Evolutionary conservation across 1,140 invertebrate species (phyloP).

Genomic region (Micrasema longulum): DNA sequence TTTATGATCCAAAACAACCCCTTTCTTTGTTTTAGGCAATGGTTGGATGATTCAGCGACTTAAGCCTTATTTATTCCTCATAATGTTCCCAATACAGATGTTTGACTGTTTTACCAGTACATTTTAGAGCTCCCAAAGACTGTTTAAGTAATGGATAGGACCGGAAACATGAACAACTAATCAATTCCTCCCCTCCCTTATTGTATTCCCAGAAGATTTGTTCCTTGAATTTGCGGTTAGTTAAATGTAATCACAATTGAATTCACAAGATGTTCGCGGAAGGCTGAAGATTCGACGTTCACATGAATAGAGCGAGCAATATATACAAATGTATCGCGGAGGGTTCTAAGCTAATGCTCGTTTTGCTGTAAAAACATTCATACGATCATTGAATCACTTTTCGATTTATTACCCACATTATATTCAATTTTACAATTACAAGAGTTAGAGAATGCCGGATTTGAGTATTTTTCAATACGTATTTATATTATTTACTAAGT

Average conservation of each 20-base stretch:
- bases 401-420: too few species aligned
- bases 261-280: constrained; percentile 50
- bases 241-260: constrained; percentile 56
- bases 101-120: constrained; percentile 33
- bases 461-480: too few species aligned
- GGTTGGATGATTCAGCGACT: constrained; percentile 29
- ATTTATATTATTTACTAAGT: too few species aligned
- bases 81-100: constrained; percentile 38
- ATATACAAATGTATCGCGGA: constrained; percentile 30
- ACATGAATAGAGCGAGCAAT: constrained; percentile 36
- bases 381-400: too few species aligned
- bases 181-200: constrained; percentile 48
- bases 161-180: constrained; percentile 54
- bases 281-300: constrained; percentile 45
- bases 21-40: constrained; percentile 17
- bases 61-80: constrained; percentile 42
- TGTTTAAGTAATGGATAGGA: constrained; percentile 54
- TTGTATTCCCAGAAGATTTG: constrained; percentile 55
- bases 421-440: too few species aligned
- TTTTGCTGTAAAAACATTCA: constrained; percentile 2
- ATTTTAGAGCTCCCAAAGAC: constrained; percentile 47
- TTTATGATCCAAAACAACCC: constrained; percentile 36
- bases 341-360: constrained; percentile 13
- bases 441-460: too few species aligned
- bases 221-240: constrained; percentile 55